Percentiles rank a stretch among this genome's conserved stretches.
phyloP scores from a whole-genome alignment of 2,113 vertebrate species.

The Zapus hudsonius region DNA sequence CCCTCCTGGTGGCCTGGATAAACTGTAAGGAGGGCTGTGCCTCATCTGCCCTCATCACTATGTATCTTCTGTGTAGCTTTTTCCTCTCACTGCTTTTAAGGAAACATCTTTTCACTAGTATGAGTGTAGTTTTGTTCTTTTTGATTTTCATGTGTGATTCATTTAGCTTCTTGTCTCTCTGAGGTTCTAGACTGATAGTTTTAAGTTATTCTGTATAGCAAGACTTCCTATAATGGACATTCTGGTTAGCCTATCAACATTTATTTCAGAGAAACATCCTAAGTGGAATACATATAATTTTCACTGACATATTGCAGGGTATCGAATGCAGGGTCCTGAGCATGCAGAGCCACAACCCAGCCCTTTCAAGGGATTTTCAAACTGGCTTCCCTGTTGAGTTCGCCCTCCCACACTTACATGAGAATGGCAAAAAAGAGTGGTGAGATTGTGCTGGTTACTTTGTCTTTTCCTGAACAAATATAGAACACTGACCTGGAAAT shows the following conservation, averaged over 20 bases:
- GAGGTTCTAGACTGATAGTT: not conserved
- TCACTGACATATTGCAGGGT: too few species aligned
- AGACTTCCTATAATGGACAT: not conserved
- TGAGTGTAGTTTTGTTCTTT: not conserved
- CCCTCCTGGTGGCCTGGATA: not conserved
- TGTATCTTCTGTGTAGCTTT: not conserved
- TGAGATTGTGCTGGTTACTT: not conserved
- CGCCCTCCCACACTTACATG: not conserved
- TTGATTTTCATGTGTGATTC: not conserved
- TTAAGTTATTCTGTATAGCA: not conserved
- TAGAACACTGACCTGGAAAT: too few species aligned
- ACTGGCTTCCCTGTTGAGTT: not conserved
- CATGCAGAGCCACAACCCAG: not conserved
- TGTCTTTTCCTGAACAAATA: too few species aligned
- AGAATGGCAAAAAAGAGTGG: not conserved
- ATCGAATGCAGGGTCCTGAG: not conserved
- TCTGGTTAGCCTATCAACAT: not conserved
- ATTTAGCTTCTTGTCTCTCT: not conserved
- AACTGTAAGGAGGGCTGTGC: not conserved
- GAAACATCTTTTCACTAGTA: not conserved
- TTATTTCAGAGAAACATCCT: conserved; percentile 26
- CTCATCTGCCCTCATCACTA: not conserved
- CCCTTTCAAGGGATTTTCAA: not conserved
- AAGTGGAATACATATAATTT: too few species aligned
- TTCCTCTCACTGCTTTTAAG: not conserved